Base-by-base conservation (phyloP, 2,113 vertebrate species). In the Archocentrus centrarchus region DNA sequence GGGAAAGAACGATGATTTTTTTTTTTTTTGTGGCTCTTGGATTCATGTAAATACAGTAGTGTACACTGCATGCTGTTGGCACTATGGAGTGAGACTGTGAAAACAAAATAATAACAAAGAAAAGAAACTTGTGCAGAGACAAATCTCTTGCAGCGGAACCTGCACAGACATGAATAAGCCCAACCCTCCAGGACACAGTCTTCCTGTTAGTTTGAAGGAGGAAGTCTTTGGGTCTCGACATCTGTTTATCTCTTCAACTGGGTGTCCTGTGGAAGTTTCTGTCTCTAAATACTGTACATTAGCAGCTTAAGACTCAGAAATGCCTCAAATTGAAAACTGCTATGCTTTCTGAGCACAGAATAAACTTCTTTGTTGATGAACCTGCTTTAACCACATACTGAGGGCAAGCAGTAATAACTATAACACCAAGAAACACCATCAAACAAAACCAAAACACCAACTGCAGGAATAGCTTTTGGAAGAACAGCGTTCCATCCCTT, bases 121-220 rank as follows among this genome's bases (percentile, higher is more conserved):
- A 75, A 50, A 15, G 7, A 44, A 24, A 83, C 5, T 35, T 55
- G 1, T 1, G 3, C 39, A 57, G 30, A 50, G 22, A 41, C 27
- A 6, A 80, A 62, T 37, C 4, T 76, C 7, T 11, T 70, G 14
- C 30, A 44, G 35, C 14, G 55, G 10, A 87, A 83, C 35, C 73
- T 68, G 63, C 30, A 15, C 57, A 76, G n/a, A 87, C 13, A 58
- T 18, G n/a, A 59, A 57, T 20, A 62, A 22, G 13, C 37, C 4
- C 2, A 10, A 75, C 64, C 41, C 58, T 41, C 24, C 44, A 64
- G 27, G 76, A 64, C 15, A 44, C 44, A 37, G 58, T 55, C 78
- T 90, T 93, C 92, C 91, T 91, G 88, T 86, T 85, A 30, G 61
- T 82, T 55, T 39, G 15, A 85, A 57, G 58, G 39, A 75, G 86